Conservation (phyloP, 2,888 invertebrate genomes). For the Leucophenga montana region DNA sequence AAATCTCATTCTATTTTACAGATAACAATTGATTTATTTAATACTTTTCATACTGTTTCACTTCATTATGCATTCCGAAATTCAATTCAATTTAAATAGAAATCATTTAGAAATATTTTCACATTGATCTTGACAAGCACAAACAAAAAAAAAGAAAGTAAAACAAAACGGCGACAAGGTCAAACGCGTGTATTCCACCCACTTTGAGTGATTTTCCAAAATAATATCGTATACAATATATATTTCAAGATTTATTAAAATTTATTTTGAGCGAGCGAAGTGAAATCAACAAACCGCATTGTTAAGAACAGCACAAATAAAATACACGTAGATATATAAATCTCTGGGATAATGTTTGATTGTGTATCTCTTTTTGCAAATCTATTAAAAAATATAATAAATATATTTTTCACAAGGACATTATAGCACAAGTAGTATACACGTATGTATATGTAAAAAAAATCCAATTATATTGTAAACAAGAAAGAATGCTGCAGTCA, state of each 20-base stretch:
- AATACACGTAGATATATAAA: no score
- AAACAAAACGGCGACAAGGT: conserved; percentile 9
- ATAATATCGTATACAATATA: conserved; percentile 1
- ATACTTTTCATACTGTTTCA: not conserved
- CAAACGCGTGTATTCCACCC: not conserved
- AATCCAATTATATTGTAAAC: conserved; percentile 47
- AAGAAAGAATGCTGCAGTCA: no score
- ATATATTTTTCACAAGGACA: conserved; percentile 34
- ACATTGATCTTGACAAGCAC: conserved; percentile 21
- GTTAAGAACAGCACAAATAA: no score
- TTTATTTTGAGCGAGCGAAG: no score
- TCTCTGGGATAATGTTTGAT: no score
- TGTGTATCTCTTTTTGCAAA: not conserved
- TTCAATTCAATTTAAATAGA: no score
- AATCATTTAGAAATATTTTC: not conserved
- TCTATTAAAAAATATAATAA: conserved; percentile 25
- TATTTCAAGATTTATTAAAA: no score
- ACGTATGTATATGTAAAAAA: no score
- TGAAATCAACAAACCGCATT: no score
- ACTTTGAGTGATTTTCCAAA: not conserved
- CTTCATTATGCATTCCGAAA: conserved; percentile 1
- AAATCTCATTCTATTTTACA: no score
- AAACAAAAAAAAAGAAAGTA: not conserved
- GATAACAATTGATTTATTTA: no score
- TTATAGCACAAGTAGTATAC: no score